phyloP scores from a whole-genome alignment of 2,888 invertebrate species.

The Synergus japonicus region DNA sequence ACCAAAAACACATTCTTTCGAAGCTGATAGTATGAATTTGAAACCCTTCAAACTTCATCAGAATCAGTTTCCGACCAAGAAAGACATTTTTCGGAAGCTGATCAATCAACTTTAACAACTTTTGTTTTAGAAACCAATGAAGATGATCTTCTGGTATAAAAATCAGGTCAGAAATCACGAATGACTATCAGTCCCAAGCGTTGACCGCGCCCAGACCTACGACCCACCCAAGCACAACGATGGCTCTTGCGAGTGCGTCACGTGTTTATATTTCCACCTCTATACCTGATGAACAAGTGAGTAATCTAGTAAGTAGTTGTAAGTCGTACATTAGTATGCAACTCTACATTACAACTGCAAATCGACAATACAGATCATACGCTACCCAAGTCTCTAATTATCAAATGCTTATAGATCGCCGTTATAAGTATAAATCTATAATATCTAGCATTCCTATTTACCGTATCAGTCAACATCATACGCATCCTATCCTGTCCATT shows the following conservation, averaged over 20 bases:
- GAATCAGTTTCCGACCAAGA: too few relatives aligned
- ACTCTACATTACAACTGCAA: neutral
- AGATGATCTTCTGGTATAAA: neutral
- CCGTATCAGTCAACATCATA: neutral
- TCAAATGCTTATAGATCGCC: neutral
- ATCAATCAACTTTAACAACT: too few relatives aligned
- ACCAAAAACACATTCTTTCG: too few relatives aligned
- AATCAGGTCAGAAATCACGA: neutral
- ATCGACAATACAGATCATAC: neutral
- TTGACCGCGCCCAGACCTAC: constrained; percentile 38
- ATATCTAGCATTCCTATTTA: neutral
- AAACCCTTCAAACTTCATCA: too few relatives aligned
- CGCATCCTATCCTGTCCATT: neutral
- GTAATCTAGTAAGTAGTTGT: neutral
- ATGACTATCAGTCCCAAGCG: neutral
- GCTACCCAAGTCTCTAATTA: neutral
- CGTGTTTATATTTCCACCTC: constrained; percentile 41
- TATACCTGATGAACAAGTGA: constrained; percentile 21
- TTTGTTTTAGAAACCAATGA: neutral
- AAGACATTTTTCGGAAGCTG: neutral
- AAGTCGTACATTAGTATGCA: neutral
- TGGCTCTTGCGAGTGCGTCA: constrained; percentile 21
- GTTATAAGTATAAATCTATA: neutral
- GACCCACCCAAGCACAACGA: constrained; percentile 24
- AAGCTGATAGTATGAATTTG: too few relatives aligned